Evolutionary conservation across 2,888 invertebrate species (phyloP).

Genomic region (Lepeophtheirus nordmannii): DNA sequence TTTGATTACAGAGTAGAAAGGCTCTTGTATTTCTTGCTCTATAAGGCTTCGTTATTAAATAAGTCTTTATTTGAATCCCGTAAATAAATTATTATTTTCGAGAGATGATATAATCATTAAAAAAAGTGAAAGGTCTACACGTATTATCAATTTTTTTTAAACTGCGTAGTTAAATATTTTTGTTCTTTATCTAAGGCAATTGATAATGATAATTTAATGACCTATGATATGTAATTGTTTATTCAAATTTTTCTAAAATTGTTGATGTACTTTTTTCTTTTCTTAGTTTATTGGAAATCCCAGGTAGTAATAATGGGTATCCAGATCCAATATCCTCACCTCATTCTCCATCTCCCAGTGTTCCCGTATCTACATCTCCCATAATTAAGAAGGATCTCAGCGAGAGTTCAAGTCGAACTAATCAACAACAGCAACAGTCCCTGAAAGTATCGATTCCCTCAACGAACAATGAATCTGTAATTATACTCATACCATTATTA

Average conservation of each 20-base stretch:
- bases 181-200: too few relatives aligned
- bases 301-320: not conserved
- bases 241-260: not conserved
- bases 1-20: too few relatives aligned
- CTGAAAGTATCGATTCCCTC: not conserved
- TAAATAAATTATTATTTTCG: too few relatives aligned
- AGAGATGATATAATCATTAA: too few relatives aligned
- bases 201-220: not conserved
- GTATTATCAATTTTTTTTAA: too few relatives aligned
- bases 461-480: not conserved
- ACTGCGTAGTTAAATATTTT: too few relatives aligned
- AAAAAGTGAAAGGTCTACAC: too few relatives aligned
- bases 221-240: not conserved
- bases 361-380: slow-evolving; percentile 5
- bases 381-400: slow-evolving; percentile 4
- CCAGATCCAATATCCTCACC: slow-evolving; percentile 3
- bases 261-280: not conserved
- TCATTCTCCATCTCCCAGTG: not conserved
- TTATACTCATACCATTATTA: not conserved
- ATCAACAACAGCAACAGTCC: not conserved
- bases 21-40: too few relatives aligned
- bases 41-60: too few relatives aligned
- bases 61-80: too few relatives aligned
- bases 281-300: not conserved
- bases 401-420: not conserved